A percentile compares a stretch with the other conserved stretches of the same genome.
phyloP scores from a whole-genome alignment of 2,888 invertebrate species.

The Patella pellucida region DNA sequence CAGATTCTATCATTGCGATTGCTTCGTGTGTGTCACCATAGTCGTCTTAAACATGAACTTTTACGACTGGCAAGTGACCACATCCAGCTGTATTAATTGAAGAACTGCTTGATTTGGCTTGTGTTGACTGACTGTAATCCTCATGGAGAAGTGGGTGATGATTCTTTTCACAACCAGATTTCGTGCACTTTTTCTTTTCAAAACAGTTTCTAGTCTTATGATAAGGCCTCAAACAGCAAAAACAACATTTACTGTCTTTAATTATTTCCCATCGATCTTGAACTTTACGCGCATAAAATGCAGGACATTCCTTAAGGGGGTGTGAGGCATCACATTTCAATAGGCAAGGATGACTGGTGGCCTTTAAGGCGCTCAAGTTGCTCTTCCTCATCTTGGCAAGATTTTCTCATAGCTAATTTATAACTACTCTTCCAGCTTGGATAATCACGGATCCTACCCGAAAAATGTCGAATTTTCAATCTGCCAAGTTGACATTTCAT shows the following conservation, averaged over 20 bases:
- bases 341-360: background rate
- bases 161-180: too few relatives aligned
- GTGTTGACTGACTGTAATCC: too few relatives aligned
- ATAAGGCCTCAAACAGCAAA: background rate
- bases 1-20: background rate
- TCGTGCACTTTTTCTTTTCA: too few relatives aligned
- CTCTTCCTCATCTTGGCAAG: background rate
- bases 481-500: slow-evolving; percentile 7
- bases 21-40: too few relatives aligned
- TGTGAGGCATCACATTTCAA: background rate
- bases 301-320: background rate
- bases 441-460: background rate
- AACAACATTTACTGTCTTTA: background rate
- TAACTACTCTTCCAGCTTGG: background rate
- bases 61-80: too few relatives aligned
- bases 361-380: background rate
- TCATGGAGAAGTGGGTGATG: too few relatives aligned
- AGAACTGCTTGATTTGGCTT: too few relatives aligned
- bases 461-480: background rate
- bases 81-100: too few relatives aligned
- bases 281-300: background rate
- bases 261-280: background rate
- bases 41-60: too few relatives aligned
- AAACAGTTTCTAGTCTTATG: background rate
- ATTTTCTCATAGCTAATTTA: background rate